A percentile compares a stretch with the other conserved stretches of the same genome.
Conservation (phyloP, 2,888 invertebrate genomes). For the Amphimallon solstitiale region DNA sequence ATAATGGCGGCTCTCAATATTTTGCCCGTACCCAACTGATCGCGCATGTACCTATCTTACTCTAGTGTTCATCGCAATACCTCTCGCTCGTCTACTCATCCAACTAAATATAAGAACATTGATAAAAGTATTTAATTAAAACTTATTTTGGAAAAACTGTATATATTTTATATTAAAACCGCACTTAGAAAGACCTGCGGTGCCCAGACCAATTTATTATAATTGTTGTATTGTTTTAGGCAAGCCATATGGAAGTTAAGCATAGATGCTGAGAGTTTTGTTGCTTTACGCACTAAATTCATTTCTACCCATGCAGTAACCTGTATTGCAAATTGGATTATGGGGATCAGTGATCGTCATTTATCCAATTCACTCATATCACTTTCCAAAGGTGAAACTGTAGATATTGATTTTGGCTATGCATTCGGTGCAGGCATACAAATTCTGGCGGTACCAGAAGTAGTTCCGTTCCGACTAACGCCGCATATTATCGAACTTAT, state of each 20-base stretch:
- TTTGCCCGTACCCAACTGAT: too few species aligned
- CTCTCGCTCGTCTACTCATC: too few species aligned
- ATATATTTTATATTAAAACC: too few species aligned
- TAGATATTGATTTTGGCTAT: constrained; percentile 80
- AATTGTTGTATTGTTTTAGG: too few species aligned
- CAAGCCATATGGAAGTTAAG: constrained; percentile 67
- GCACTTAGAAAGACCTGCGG: too few species aligned
- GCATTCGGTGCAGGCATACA: constrained; percentile 78
- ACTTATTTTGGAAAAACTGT: too few species aligned
- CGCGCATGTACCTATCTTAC: too few species aligned
- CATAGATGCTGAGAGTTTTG: constrained; percentile 70
- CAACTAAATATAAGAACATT: too few species aligned
- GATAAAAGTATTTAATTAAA: too few species aligned
- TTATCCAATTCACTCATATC: constrained; percentile 72
- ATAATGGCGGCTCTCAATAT: too few species aligned
- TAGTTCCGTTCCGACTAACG: constrained; percentile 79
- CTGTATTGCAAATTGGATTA: constrained; percentile 75
- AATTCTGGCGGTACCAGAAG: constrained; percentile 72
- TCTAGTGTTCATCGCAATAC: too few species aligned
- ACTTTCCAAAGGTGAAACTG: constrained; percentile 66
- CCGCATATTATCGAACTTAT: constrained; percentile 73
- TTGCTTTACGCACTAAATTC: constrained; percentile 70
- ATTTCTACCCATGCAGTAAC: constrained; percentile 71
- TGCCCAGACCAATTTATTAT: too few species aligned
- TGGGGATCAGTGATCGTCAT: constrained; percentile 81